These are phyloP conservation scores for Drosophila murphyi DNA, from an alignment of 1,140 invertebrate genomes.

Conservation along the genomic window DNA sequence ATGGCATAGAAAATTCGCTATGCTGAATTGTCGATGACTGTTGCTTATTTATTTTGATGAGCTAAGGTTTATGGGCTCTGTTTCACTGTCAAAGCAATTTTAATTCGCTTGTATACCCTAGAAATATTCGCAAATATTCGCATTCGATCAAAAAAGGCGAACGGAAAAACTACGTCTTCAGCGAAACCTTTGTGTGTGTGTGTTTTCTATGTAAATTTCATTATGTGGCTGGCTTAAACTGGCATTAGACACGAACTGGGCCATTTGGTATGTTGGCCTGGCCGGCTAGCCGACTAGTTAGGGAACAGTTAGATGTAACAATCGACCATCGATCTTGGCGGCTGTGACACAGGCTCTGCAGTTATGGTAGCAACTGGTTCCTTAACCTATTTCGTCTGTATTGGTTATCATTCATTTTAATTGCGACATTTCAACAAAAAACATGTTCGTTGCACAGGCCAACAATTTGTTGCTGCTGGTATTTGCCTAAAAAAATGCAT, in stretches of 20 bases:
- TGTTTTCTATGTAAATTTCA: neutral
- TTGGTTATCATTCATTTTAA: constrained; percentile 80
- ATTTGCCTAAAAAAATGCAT: constrained; percentile 40
- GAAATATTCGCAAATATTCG: no score
- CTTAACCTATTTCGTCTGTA: constrained; percentile 69
- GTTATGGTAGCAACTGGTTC: constrained; percentile 78
- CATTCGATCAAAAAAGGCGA: no score
- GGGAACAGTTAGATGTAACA: constrained; percentile 24
- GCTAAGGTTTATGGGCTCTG: no score
- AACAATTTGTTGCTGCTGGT: constrained; percentile 46
- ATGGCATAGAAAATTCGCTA: no score
- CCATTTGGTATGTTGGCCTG: constrained; percentile 52
- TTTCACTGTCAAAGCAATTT: no score
- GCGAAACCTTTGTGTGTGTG: neutral
- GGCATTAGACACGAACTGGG: constrained; percentile 52
- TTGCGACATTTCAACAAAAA: constrained; percentile 68
- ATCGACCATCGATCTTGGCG: constrained; percentile 55
- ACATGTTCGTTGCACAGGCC: constrained; percentile 66
- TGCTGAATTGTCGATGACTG: no score
- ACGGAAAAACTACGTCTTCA: no score
- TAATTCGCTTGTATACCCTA: no score
- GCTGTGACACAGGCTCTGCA: constrained; percentile 39
- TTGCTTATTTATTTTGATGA: no score
- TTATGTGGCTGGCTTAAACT: constrained; percentile 5
- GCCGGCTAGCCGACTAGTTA: constrained; percentile 12